phyloP scores from a whole-genome alignment of 2,888 invertebrate species.

The Noctuana brunneofusca region DNA sequence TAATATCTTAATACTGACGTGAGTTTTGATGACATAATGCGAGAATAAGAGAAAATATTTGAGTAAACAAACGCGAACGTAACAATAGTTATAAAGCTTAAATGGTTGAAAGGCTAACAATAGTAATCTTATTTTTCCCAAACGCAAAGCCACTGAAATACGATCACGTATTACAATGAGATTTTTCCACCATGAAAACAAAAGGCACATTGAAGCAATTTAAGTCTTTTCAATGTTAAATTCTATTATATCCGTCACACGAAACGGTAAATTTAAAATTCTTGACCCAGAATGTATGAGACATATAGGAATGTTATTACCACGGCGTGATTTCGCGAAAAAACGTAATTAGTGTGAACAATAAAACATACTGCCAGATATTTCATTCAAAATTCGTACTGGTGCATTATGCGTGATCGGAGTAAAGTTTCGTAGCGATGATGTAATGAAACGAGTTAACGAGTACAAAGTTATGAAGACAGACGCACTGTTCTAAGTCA shows the following conservation, averaged over 20 bases:
- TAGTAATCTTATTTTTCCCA: conserved; percentile 19
- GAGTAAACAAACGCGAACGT: conserved; percentile 1
- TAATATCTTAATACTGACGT: neutral
- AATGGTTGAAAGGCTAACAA: conserved; percentile 13
- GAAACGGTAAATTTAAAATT: conserved; percentile 21
- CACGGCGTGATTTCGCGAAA: conserved; percentile 2
- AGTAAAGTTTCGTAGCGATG: neutral
- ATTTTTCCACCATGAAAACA: conserved; percentile 26
- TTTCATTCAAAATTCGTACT: neutral
- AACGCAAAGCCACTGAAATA: conserved; percentile 5
- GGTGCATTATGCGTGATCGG: neutral
- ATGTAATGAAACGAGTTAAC: conserved; percentile 3
- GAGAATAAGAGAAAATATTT: neutral
- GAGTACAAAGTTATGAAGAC: conserved; percentile 2
- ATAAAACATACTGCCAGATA: neutral
- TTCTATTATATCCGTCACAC: conserved; percentile 24
- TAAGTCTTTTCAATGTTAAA: conserved; percentile 31
- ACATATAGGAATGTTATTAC: conserved; percentile 8
- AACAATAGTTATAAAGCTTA: conserved; percentile 14
- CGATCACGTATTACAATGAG: conserved; percentile 16
- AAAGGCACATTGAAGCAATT: conserved; percentile 22
- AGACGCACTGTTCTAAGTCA: conserved; percentile 7
- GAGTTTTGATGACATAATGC: neutral
- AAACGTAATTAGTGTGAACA: conserved; percentile 8
- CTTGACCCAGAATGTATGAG: conserved; percentile 27